Base-by-base conservation (phyloP, 2,888 invertebrate genomes). In the Anoplius nigerrimus region DNA sequence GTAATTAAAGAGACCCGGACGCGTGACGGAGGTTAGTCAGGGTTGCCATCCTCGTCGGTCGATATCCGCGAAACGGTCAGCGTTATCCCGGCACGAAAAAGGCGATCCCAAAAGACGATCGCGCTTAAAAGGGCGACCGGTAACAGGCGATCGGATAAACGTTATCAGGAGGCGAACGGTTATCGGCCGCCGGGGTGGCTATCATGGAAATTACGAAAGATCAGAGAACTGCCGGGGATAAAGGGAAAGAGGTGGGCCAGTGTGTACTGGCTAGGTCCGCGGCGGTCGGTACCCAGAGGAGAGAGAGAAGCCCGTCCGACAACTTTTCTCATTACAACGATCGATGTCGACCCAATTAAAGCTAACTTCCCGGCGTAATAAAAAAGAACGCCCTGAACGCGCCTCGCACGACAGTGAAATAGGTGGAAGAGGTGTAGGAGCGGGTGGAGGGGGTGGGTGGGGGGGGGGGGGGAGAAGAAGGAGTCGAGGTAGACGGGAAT, bases 321-420 rank as follows among this genome's bases (percentile, higher is more conserved):
- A 86, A 86, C 84, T 86, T 86, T 85, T 86, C 85, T 86, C 86
- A 86, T 86, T 86, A 85, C 77, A 75, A 75, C 80, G 84, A 85
- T 85, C 83, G 83, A 86, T 85, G 82, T 82, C 75, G 82, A 83
- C 81, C 83, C 82, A 86, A 86, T 85, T 85, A 86, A 84, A 83
- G 75, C 78, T 76, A 83, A 84, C 83, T 84, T 81, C 69, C 62
- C 57, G 57, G 52, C 66, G 67, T 62, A 74, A 72, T 72, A 73
- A 72, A 71, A 72, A 74, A 76, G 71, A 67, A 54, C 57, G 20
- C 6, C 13, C 24, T 21, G 58, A 62, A 56, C 27, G 53, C 16
- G 51, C n/a, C 63, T 51, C 43, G 45, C 15, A 62, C 16, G 48
- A 48, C 18, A 48, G 48, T n/a, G 48, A 48, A 20, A 48, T 34